Percentiles rank a stretch among this genome's conserved stretches.
phyloP scores from a whole-genome alignment of 2,888 invertebrate genomes.

The Chaitophorus viminalis region DNA sequence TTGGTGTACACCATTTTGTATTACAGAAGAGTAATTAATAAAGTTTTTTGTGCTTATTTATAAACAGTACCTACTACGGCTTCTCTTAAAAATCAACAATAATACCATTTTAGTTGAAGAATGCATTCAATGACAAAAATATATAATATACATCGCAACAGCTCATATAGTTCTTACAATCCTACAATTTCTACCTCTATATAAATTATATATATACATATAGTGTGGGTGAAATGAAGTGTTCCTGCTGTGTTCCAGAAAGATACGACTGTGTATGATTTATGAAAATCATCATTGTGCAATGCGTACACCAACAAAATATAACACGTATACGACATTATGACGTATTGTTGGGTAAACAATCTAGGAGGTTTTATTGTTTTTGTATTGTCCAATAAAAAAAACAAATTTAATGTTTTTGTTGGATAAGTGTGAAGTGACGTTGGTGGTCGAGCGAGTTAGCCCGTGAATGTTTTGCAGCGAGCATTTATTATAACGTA shows the following conservation, averaged over 20 bases:
- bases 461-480: slow-evolving; percentile 31
- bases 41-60: too few relatives aligned
- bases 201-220: not conserved
- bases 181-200: too few relatives aligned
- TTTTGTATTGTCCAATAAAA: slow-evolving; percentile 1
- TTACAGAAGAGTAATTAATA: too few relatives aligned
- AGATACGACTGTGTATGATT: not conserved
- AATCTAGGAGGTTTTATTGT: not conserved
- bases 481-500: not conserved
- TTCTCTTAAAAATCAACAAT: not conserved
- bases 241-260: not conserved
- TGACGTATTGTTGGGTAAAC: slow-evolving; percentile 11
- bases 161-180: not conserved
- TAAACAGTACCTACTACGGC: too few relatives aligned
- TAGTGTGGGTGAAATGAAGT: not conserved
- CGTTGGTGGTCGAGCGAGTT: slow-evolving; percentile 36
- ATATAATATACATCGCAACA: not conserved
- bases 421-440: slow-evolving; percentile 25
- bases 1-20: too few relatives aligned
- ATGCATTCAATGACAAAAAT: not conserved
- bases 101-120: not conserved
- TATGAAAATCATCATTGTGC: not conserved
- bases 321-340: not conserved
- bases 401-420: slow-evolving; percentile 26
- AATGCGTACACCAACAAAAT: not conserved